Percentiles rank a stretch among this genome's conserved stretches.
These are phyloP conservation scores for Amiota communis DNA, from an alignment of 2,888 invertebrate genomes.

Conservation along the genomic window DNA sequence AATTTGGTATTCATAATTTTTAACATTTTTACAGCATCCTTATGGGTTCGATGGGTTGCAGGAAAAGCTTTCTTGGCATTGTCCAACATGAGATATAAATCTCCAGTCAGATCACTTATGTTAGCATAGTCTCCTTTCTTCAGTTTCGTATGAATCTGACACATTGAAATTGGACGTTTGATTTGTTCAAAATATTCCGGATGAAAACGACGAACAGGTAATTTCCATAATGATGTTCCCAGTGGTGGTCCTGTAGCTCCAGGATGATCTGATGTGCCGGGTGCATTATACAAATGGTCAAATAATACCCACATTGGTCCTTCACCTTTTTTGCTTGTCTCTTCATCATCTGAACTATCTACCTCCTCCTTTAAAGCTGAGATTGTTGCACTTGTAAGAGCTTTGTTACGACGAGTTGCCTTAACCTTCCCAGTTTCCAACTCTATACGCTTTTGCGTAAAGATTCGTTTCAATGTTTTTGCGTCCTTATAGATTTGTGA, in stretches of 20 bases:
- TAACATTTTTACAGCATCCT: conserved; percentile 88
- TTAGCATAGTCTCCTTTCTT: conserved; percentile 87
- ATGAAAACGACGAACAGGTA: conserved; percentile 92
- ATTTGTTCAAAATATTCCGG: conserved; percentile 99
- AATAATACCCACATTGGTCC: conserved; percentile 94
- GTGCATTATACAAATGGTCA: conserved; percentile 83
- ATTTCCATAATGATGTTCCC: conserved; percentile 92
- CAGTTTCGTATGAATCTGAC: conserved; percentile 91
- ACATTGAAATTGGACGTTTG: conserved; percentile 93
- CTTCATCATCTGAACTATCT: conserved; percentile 79
- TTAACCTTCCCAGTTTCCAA: conserved; percentile 79
- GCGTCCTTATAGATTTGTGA: conserved; percentile 98
- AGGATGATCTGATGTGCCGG: conserved; percentile 75
- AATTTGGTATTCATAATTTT: conserved; percentile 88
- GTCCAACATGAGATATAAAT: conserved; percentile 96
- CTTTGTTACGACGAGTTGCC: conserved; percentile 70
- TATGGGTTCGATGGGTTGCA: conserved; percentile 85
- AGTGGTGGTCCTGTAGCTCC: conserved; percentile 81
- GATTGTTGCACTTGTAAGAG: conserved; percentile 62
- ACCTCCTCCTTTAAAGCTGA: conserved; percentile 76
- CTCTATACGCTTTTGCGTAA: conserved; percentile 80
- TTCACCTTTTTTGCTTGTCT: conserved; percentile 76
- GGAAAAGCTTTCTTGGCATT: conserved; percentile 95
- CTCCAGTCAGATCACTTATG: conserved; percentile 90
- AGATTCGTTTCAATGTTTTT: conserved; percentile 84